phyloP scores from a whole-genome alignment of 2,797 vertebrate species.

The Thaleichthys pacificus region DNA sequence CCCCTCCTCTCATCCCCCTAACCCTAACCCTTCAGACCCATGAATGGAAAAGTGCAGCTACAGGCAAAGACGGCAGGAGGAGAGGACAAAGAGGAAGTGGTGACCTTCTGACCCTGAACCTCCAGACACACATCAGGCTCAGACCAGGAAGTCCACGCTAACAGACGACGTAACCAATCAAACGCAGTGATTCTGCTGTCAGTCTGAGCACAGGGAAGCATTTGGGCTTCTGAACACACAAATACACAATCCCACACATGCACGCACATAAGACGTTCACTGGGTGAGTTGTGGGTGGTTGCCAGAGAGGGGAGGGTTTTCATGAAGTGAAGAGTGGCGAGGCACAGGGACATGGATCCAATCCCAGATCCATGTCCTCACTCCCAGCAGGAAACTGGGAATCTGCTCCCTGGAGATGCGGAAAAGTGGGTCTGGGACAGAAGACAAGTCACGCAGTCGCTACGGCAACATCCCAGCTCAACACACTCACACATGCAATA shows the following conservation, averaged over 20 bases:
- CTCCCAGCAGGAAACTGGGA: slow-evolving; percentile 21
- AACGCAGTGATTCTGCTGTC: not conserved
- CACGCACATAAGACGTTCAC: slow-evolving; percentile 33
- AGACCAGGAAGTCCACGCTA: slow-evolving; percentile 7
- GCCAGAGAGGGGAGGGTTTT: not conserved
- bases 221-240: not conserved
- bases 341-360: slow-evolving; percentile 19
- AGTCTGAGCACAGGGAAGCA: no score
- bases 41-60: slow-evolving; percentile 58
- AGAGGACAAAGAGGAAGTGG: slow-evolving; percentile 56
- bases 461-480: not conserved
- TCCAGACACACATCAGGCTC: slow-evolving; percentile 42
- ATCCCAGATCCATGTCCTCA: slow-evolving; percentile 19
- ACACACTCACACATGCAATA: not conserved
- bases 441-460: not conserved
- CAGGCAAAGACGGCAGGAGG: slow-evolving; percentile 36
- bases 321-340: not conserved
- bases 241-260: slow-evolving; percentile 41
- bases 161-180: slow-evolving; percentile 23
- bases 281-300: slow-evolving; percentile 38
- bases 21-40: slow-evolving; percentile 38
- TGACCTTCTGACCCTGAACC: slow-evolving; percentile 35
- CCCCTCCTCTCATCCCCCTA: slow-evolving; percentile 34
- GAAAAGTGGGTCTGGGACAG: slow-evolving; percentile 14
- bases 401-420: slow-evolving; percentile 6